Evolutionary conservation across 1,140 invertebrate genomes (phyloP), one percentile per base, ranked within the genome.

Genomic region (Drosophila fuyamai): DNA sequence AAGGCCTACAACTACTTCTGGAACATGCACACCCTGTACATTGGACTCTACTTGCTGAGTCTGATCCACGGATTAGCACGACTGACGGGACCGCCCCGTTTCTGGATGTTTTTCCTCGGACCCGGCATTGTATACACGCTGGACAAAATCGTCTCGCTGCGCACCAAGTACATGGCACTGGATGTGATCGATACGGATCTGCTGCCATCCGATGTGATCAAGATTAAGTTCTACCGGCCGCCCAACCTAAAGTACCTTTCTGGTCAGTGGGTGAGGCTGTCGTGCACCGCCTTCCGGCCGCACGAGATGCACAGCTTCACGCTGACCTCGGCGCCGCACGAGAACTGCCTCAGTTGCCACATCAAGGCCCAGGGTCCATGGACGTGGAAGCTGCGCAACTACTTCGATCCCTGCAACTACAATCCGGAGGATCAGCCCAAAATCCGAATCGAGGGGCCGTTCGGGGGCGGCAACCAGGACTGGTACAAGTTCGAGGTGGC

Each of bases 401-500:
- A 98, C 86, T 99, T 99, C 90, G 98, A 99, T 93, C 97, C 98
- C 2, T 97, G 96, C 88, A 98, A 98, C 91, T 98, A 97, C 81
- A 97, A 97, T 90, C 96, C 96, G 0, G 97, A 98, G 75, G 95
- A 96, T 80, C 95, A 97, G 90, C 97, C 98, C 1, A 97, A 98
- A 92, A 96, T 96, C 70, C 95, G 98, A 55, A 95, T 99, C 48
- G 98, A 99, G 93, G 99, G 99, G 1, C 99, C 99, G 0, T 99
- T 99, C 85, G 99, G 99, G 0, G 98, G 98, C 23, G 99, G 99
- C 2, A 99, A 99, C 93, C 99, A 99, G 92, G 98, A 99, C 93
- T 99, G 98, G 98, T 99, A 99, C 93, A 99, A 98, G 93, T 98
- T 98, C 85, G 97, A 98, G 93, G 97, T 98, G 7, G 98, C 98